Percentiles rank a stretch among this genome's conserved stretches.
These are phyloP conservation scores for Eciton burchellii DNA, from an alignment of 1,140 invertebrate species.

Conservation along the genomic window DNA sequence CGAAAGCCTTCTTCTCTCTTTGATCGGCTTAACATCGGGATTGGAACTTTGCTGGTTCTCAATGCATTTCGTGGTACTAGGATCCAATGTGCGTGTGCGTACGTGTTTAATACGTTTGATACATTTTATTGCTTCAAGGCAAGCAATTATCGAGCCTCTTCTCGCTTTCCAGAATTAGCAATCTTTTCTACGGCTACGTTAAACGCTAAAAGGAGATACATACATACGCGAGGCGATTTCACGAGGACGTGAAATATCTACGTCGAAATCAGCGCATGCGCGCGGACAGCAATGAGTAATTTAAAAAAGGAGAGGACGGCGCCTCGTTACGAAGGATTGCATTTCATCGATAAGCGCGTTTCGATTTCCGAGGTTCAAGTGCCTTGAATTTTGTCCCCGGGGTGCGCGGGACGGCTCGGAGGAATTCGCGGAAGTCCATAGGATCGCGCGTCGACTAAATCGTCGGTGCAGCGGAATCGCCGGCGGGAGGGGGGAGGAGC, in stretches of 20 bases:
- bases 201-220: no score
- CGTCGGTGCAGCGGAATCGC: no score
- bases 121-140: background rate
- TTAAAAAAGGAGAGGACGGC: constrained; percentile 13
- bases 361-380: constrained; percentile 72
- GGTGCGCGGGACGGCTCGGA: background rate
- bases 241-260: constrained; percentile 23
- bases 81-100: no score
- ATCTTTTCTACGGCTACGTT: background rate
- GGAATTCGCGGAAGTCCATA: constrained; percentile 58
- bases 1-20: background rate
- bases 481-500: no score
- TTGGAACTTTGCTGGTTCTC: background rate
- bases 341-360: constrained; percentile 62
- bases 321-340: constrained; percentile 46
- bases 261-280: background rate
- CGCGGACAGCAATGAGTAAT: background rate
- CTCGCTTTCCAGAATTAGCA: background rate
- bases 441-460: constrained; percentile 56
- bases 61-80: background rate
- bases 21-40: background rate
- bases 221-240: background rate
- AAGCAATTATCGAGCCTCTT: background rate
- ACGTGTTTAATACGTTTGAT: no score
- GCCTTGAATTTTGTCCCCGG: constrained; percentile 33